Evolutionary conservation across 2,113 vertebrate genomes (phyloP).

Genomic region (Lycocorax pyrrhopterus): DNA sequence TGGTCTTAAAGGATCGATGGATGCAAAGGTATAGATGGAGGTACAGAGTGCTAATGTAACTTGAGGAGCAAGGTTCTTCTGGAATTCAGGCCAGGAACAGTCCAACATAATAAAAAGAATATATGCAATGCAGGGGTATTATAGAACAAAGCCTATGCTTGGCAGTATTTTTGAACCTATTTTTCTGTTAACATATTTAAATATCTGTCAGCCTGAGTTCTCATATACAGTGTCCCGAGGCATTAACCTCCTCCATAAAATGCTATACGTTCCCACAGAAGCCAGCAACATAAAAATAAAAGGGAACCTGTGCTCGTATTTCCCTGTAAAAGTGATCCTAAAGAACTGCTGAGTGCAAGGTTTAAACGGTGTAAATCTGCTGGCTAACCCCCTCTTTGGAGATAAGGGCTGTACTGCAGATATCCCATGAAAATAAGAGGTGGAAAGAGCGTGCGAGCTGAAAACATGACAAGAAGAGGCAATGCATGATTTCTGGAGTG

Average conservation of each 20-base stretch:
- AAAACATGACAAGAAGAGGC: background rate
- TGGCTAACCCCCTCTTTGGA: background rate
- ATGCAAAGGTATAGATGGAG: background rate
- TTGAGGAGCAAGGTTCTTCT: background rate
- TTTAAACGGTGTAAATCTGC: background rate
- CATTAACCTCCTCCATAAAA: conserved; percentile 40
- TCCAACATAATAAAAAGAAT: conserved; percentile 14
- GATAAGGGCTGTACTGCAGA: background rate
- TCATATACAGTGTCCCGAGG: background rate
- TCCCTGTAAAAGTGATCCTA: background rate
- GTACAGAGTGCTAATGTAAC: background rate
- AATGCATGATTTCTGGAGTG: background rate
- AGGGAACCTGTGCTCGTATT: background rate
- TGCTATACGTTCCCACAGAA: background rate
- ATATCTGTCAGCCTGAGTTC: background rate
- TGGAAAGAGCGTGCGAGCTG: background rate
- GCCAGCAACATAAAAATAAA: background rate
- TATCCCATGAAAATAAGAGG: background rate
- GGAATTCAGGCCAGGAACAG: background rate
- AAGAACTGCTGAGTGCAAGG: background rate
- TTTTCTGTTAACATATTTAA: conserved; percentile 23
- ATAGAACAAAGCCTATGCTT: background rate
- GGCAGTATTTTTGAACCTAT: background rate
- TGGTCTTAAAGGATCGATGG: background rate
- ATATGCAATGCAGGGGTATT: background rate